Conservation (phyloP, 92 coral and sea anemone species). For the Heliopora coerulea region DNA sequence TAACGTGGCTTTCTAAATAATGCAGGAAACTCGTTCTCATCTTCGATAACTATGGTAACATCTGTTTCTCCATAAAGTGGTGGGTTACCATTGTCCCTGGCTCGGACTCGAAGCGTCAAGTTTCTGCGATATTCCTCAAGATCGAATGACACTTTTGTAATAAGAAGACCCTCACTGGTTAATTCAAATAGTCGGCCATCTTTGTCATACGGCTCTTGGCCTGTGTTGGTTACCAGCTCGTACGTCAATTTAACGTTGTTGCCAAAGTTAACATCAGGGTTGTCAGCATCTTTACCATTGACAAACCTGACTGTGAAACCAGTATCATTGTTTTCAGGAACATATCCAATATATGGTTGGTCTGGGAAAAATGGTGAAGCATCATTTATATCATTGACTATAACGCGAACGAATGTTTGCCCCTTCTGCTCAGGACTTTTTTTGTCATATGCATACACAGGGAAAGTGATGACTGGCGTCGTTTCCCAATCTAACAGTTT, state of each 20-base stretch:
- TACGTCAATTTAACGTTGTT: conserved; percentile 31
- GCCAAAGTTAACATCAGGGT: conserved; percentile 28
- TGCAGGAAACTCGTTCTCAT: conserved; percentile 61
- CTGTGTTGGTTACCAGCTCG: conserved; percentile 34
- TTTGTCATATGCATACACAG: conserved; percentile 20
- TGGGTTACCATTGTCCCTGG: conserved; percentile 72
- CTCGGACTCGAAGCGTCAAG: conserved; percentile 65
- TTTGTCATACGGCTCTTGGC: conserved; percentile 30
- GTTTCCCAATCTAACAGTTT: conserved; percentile 60
- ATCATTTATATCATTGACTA: conserved; percentile 32
- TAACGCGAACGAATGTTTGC: conserved; percentile 39
- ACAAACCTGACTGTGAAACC: conserved; percentile 19
- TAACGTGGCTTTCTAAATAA: conserved; percentile 34
- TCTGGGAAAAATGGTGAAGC: conserved; percentile 36
- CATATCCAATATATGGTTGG: conserved; percentile 34
- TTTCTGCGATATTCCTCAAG: conserved; percentile 33
- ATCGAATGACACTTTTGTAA: neutral
- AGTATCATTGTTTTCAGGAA: neutral
- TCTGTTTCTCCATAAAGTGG: conserved; percentile 59
- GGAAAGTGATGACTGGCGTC: conserved; percentile 39
- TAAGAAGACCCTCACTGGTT: conserved; percentile 14
- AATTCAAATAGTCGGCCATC: conserved; percentile 21
- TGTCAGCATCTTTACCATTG: conserved; percentile 17
- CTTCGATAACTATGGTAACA: conserved; percentile 69
- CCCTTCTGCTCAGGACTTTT: conserved; percentile 7